A percentile compares a stretch with the other conserved stretches of the same genome.
Conservation (phyloP, 2,888 invertebrate genomes). For the Ornithoptera alexandrae region DNA sequence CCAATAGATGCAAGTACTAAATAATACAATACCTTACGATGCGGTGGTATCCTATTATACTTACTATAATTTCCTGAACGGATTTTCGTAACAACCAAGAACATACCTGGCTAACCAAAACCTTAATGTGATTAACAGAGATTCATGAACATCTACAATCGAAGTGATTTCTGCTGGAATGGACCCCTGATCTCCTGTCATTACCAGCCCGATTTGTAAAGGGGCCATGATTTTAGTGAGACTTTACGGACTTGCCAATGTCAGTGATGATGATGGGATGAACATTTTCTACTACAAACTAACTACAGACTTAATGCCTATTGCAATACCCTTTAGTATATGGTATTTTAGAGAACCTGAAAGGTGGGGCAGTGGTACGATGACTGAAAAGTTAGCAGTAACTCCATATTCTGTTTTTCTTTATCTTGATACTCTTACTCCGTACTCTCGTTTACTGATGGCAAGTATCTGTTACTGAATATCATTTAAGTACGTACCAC, state of each 20-base stretch:
- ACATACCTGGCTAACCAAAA: neutral
- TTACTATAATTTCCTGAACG: neutral
- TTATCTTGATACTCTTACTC: too few relatives aligned
- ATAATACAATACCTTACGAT: neutral
- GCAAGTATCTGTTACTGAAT: too few relatives aligned
- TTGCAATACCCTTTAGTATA: too few relatives aligned
- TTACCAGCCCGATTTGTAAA: neutral
- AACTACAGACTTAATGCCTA: too few relatives aligned
- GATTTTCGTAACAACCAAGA: neutral
- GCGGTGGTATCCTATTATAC: neutral
- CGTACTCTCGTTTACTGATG: too few relatives aligned
- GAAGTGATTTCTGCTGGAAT: constrained; percentile 6
- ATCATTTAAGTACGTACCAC: too few relatives aligned
- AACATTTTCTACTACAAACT: too few relatives aligned
- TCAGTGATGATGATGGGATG: too few relatives aligned
- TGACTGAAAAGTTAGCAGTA: too few relatives aligned
- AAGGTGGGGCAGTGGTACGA: too few relatives aligned
- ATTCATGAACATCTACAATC: constrained; percentile 8
- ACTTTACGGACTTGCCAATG: neutral
- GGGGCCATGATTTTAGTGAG: neutral
- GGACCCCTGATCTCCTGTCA: constrained; percentile 1
- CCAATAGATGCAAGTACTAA: neutral
- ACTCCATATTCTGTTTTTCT: too few relatives aligned
- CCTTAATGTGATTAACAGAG: constrained; percentile 4
- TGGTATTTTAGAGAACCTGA: too few relatives aligned